A percentile compares a stretch with the other conserved stretches of the same genome.
Conservation (phyloP, 1,140 invertebrate species). For the Sycophila sp. region DNA sequence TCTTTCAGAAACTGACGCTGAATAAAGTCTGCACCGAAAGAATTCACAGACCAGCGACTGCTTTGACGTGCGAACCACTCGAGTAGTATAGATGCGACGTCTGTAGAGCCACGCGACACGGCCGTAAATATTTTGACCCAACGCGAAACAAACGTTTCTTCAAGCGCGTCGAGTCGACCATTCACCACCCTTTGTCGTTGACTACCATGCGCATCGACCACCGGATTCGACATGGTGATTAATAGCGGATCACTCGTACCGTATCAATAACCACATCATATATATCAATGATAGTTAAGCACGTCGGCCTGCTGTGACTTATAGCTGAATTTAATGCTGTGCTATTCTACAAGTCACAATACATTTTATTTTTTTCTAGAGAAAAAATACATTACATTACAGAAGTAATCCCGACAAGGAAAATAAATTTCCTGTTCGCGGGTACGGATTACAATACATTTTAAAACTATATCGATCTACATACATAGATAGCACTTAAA, state of each 20-base stretch:
- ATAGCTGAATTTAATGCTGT: no score
- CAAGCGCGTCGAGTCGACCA: slow-evolving; percentile 7
- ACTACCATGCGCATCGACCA: neutral
- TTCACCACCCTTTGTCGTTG: slow-evolving; percentile 17
- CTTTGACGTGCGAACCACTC: neutral
- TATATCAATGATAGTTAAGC: neutral
- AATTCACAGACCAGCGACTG: neutral
- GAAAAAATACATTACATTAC: no score
- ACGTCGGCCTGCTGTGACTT: neutral
- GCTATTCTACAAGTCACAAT: no score
- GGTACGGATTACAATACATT: no score
- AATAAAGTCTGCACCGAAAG: neutral
- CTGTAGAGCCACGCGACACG: neutral
- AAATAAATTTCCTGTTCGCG: no score
- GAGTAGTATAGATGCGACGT: no score
- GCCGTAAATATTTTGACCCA: slow-evolving; percentile 33
- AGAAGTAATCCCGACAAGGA: no score
- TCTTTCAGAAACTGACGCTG: neutral
- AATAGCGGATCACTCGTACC: neutral
- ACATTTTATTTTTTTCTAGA: no score
- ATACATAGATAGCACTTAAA: no score
- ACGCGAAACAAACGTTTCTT: neutral
- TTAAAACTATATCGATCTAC: no score
- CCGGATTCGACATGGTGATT: neutral
- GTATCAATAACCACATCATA: neutral